Evolutionary conservation across 2,113 vertebrate species (phyloP).

Genomic region (Catharus fuscescens): DNA sequence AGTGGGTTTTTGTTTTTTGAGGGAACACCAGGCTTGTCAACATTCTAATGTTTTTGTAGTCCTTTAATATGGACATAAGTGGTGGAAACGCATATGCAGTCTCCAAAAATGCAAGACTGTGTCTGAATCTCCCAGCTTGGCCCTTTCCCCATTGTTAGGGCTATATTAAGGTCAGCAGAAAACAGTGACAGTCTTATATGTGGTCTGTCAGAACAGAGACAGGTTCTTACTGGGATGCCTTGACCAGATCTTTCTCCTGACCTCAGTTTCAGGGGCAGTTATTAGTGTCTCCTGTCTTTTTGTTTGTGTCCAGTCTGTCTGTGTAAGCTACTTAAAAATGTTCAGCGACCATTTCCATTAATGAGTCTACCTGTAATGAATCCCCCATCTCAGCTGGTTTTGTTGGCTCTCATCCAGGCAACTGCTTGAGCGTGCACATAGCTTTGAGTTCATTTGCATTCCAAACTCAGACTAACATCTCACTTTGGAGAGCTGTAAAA

Average conservation of each 20-base stretch:
- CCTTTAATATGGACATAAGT: neutral
- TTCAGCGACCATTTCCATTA: neutral
- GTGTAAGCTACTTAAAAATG: neutral
- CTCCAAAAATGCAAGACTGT: neutral
- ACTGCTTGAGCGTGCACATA: conserved; percentile 4
- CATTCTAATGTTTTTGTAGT: neutral
- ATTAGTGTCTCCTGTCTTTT: neutral
- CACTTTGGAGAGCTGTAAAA: conserved; percentile 23
- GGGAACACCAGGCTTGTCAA: neutral
- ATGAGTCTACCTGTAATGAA: neutral
- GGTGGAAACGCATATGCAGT: neutral
- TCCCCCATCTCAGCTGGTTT: neutral
- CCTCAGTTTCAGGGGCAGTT: neutral
- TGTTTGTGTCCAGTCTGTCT: neutral
- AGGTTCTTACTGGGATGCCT: neutral
- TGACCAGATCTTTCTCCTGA: neutral
- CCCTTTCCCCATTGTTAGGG: neutral
- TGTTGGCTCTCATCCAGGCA: neutral
- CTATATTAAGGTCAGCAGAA: neutral
- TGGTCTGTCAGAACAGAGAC: neutral
- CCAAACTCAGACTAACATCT: neutral
- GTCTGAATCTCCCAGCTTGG: neutral
- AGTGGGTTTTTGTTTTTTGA: neutral
- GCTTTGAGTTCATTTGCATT: neutral
- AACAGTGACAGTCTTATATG: neutral